These are phyloP conservation scores for Oreortyx pictus DNA, from an alignment of 2,797 vertebrate genomes.

Conservation along the genomic window DNA sequence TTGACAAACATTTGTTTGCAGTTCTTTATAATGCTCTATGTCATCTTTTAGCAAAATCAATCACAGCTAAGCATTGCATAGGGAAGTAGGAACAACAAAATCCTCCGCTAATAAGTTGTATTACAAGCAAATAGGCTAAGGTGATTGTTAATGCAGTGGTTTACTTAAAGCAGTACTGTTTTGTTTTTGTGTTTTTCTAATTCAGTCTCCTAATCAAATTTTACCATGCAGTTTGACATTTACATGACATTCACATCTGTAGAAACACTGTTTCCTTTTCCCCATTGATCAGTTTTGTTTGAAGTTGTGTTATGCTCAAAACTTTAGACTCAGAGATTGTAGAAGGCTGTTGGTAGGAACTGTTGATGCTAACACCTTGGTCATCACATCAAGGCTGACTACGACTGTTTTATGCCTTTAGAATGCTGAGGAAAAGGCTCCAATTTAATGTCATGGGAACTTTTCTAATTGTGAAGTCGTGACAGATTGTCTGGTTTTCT, in stretches of 20 bases:
- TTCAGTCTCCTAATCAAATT: constrained; percentile 41
- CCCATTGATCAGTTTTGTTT: neutral
- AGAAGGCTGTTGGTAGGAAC: neutral
- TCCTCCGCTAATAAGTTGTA: neutral
- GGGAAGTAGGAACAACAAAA: constrained; percentile 30
- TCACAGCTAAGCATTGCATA: neutral
- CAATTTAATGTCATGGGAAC: neutral
- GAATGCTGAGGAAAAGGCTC: neutral
- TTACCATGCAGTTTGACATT: constrained; percentile 58
- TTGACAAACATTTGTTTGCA: neutral
- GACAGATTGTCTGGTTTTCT: fast-evolving
- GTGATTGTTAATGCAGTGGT: neutral
- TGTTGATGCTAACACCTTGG: neutral
- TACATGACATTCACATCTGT: constrained; percentile 58
- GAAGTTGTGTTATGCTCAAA: neutral
- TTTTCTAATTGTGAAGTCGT: neutral
- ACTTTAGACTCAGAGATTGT: neutral
- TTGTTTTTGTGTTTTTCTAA: constrained; percentile 2
- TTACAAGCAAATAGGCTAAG: neutral
- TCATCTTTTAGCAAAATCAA: neutral
- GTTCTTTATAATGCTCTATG: neutral
- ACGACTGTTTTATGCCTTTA: neutral
- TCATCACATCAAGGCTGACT: neutral
- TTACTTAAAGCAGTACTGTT: neutral
- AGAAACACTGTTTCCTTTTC: constrained; percentile 32